Evolutionary conservation across 2,888 invertebrate genomes (phyloP).

Genomic region (Drosophila greeni): DNA sequence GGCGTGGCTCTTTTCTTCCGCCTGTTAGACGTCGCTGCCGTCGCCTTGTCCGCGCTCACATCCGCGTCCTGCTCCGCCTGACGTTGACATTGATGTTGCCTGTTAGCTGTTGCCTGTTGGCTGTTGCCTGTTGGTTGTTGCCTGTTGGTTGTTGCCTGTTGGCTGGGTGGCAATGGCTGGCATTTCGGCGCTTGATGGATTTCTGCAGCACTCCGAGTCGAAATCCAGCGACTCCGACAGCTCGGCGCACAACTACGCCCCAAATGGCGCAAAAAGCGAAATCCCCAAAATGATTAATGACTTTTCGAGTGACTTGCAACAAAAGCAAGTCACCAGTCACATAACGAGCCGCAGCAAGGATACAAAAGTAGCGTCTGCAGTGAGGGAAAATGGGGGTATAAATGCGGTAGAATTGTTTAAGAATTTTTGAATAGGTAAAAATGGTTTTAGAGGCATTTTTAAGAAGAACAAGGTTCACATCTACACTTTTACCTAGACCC

Average conservation of each 20-base stretch:
- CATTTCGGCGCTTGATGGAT: conserved; percentile 64
- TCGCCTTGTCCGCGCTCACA: conserved; percentile 49
- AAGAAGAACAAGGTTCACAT: too few relatives aligned
- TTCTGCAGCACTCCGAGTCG: conserved; percentile 48
- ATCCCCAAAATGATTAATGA: conserved; percentile 77
- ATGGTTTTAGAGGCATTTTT: neutral
- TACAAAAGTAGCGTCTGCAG: conserved; percentile 43
- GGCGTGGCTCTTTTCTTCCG: conserved; percentile 53
- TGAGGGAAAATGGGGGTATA: neutral
- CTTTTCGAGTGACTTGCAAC: conserved; percentile 78
- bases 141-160: conserved; percentile 34
- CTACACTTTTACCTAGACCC: neutral
- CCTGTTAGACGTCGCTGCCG: conserved; percentile 48
- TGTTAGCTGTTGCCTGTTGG: conserved; percentile 46
- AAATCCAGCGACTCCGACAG: conserved; percentile 44
- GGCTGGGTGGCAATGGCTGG: conserved; percentile 32
- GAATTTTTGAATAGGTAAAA: neutral
- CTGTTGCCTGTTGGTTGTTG: conserved; percentile 27
- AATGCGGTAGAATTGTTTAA: neutral
- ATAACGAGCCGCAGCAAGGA: conserved; percentile 55
- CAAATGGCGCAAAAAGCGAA: conserved; percentile 43
- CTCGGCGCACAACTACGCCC: conserved; percentile 38
- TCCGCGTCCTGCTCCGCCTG: conserved; percentile 40
- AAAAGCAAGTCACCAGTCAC: conserved; percentile 59
- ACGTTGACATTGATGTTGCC: conserved; percentile 67